Evolutionary conservation across 2,888 invertebrate genomes (phyloP).

Genomic region (Polydrusus cervinus): DNA sequence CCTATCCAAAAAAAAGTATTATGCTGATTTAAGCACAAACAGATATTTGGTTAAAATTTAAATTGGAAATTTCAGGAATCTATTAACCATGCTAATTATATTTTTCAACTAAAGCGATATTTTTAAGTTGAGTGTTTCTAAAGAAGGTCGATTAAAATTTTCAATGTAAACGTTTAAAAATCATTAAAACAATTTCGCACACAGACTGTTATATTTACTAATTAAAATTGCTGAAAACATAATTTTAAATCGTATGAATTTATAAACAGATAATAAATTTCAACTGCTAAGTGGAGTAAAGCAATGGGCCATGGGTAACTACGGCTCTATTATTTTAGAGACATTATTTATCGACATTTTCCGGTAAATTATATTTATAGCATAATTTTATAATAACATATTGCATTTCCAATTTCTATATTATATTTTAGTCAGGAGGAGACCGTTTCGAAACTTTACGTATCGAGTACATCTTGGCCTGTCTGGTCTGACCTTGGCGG

Average conservation of each 20-base stretch:
- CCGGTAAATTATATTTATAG: no score
- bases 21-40: background rate
- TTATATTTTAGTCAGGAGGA: no score
- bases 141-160: background rate
- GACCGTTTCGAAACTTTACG: no score
- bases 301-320: no score
- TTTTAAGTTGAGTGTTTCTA: background rate
- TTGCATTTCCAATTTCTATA: no score
- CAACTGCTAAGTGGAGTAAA: no score
- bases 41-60: background rate
- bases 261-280: background rate
- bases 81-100: background rate
- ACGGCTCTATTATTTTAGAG: no score
- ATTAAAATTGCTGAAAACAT: background rate
- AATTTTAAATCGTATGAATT: background rate
- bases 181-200: background rate
- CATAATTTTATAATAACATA: no score
- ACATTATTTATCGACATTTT: no score
- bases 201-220: background rate
- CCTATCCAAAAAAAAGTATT: no score
- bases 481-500: no score
- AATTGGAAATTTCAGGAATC: conserved; percentile 1
- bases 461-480: no score
- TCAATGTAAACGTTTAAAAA: background rate
- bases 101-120: background rate